These are phyloP conservation scores for Aleiodes leptofemur DNA, from an alignment of 2,888 invertebrate genomes.

Conservation along the genomic window DNA sequence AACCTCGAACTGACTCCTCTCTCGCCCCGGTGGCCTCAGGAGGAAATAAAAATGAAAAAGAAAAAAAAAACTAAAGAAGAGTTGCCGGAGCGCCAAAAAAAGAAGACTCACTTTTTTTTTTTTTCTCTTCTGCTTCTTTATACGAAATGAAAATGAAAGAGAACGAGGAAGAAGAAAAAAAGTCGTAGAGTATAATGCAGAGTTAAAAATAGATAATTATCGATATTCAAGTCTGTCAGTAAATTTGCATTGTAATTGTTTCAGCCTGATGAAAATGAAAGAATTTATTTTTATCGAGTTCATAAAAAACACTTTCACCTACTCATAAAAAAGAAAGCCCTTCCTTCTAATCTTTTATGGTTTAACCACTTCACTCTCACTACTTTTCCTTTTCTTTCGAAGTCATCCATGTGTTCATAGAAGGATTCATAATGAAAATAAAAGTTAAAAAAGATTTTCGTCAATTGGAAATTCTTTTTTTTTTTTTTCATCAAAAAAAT, in stretches of 20 bases:
- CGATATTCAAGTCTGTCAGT: neutral
- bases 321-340: neutral
- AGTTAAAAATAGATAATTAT: slow-evolving; percentile 2
- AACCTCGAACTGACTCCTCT: slow-evolving; percentile 71
- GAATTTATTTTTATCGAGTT: neutral
- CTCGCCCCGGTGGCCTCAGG: slow-evolving; percentile 45
- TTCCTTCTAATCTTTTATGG: slow-evolving; percentile 23
- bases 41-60: slow-evolving; percentile 58
- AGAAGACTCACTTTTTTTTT: slow-evolving; percentile 43
- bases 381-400: slow-evolving; percentile 19
- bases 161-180: slow-evolving; percentile 50
- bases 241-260: neutral
- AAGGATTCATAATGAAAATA: neutral
- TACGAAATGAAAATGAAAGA: slow-evolving; percentile 41
- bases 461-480: neutral
- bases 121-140: slow-evolving; percentile 6
- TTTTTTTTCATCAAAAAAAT: neutral
- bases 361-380: slow-evolving; percentile 24
- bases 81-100: slow-evolving; percentile 62
- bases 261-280: neutral
- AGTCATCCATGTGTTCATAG: slow-evolving; percentile 16
- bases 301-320: slow-evolving; percentile 5
- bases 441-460: neutral
- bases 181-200: slow-evolving; percentile 35
- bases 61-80: slow-evolving; percentile 43